These are phyloP conservation scores for Nixonia krombeini DNA, from an alignment of 1,140 invertebrate species.

Conservation along the genomic window DNA sequence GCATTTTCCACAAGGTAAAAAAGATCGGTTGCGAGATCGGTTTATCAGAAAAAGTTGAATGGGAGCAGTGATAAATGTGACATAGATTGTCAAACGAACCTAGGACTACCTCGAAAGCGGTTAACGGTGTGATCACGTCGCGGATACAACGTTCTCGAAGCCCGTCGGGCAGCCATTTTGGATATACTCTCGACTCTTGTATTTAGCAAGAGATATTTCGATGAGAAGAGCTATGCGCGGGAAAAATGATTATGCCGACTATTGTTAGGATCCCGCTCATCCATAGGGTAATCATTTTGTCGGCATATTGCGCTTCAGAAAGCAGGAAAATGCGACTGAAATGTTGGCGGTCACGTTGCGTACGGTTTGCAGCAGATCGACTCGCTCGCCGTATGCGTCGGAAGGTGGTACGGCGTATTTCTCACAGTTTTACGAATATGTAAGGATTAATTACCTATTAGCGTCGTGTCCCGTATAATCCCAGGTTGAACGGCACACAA, in stretches of 20 bases:
- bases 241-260: neutral
- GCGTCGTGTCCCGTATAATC: constrained; percentile 34
- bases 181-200: constrained; percentile 13
- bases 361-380: constrained; percentile 10
- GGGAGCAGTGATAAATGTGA: constrained; percentile 14
- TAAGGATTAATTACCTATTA: constrained; percentile 36
- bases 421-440: neutral
- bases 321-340: neutral
- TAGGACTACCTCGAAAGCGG: neutral
- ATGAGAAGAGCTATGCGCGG: neutral
- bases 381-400: constrained; percentile 47
- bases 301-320: neutral
- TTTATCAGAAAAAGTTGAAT: neutral
- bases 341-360: neutral
- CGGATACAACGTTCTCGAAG: constrained; percentile 45
- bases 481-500: constrained; percentile 17
- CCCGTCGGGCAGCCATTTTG: constrained; percentile 68
- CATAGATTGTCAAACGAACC: neutral
- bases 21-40: too few species aligned
- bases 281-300: too few species aligned
- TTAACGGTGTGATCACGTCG: constrained; percentile 36
- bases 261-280: neutral
- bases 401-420: constrained; percentile 3
- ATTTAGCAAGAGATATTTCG: neutral
- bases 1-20: too few species aligned